phyloP scores from a whole-genome alignment of 1,140 invertebrate species.

The Polyergus mexicanus region DNA sequence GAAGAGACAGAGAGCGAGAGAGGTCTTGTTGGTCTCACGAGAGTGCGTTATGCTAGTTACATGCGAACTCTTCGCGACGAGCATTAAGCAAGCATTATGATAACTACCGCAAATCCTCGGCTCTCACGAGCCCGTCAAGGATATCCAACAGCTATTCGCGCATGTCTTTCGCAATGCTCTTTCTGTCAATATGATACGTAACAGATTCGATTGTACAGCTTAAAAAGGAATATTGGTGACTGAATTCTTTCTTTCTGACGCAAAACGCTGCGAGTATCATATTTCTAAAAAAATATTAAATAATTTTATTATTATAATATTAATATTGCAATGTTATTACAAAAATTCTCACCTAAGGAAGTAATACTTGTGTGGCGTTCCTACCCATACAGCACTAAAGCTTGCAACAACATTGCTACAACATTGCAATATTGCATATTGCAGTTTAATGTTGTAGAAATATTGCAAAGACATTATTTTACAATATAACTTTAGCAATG shows the following conservation, averaged over 20 bases:
- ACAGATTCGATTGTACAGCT: neutral
- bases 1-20: slow-evolving; percentile 72
- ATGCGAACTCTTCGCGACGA: slow-evolving; percentile 80
- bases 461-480: too few relatives aligned
- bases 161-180: too few relatives aligned
- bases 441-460: too few relatives aligned
- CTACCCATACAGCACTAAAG: too few relatives aligned
- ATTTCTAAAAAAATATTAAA: neutral
- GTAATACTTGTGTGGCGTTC: too few relatives aligned
- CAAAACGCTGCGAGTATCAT: too few relatives aligned
- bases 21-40: slow-evolving; percentile 83
- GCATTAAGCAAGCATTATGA: slow-evolving; percentile 80
- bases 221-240: neutral
- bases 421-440: too few relatives aligned
- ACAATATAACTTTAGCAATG: too few relatives aligned
- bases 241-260: too few relatives aligned
- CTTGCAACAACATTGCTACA: too few relatives aligned
- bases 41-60: slow-evolving; percentile 79
- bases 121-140: slow-evolving; percentile 62
- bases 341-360: neutral
- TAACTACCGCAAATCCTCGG: slow-evolving; percentile 66
- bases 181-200: slow-evolving; percentile 1
- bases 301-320: neutral
- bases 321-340: neutral
- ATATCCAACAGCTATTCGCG: slow-evolving; percentile 41